phyloP scores from a whole-genome alignment of 2,888 invertebrate species.

The Orthosia cruda region DNA sequence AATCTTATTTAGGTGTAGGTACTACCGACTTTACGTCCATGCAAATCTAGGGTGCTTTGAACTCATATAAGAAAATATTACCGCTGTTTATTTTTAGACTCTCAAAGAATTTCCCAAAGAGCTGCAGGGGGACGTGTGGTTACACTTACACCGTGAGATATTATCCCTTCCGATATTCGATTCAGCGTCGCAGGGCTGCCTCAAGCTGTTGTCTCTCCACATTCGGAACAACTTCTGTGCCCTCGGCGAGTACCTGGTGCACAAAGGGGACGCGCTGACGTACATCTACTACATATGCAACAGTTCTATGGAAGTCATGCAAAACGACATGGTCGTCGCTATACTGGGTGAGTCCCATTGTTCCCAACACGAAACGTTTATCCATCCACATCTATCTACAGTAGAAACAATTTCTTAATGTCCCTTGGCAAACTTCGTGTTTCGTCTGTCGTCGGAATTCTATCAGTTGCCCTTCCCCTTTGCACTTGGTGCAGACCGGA shows the following conservation, averaged over 20 bases:
- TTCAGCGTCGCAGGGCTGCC: constrained; percentile 98
- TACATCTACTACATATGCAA: constrained; percentile 99
- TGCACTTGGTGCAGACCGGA: too few species aligned
- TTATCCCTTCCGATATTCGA: constrained; percentile 98
- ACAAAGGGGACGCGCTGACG: constrained; percentile 98
- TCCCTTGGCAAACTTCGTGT: too few species aligned
- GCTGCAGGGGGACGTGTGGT: constrained; percentile 98
- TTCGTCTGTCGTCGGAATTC: too few species aligned
- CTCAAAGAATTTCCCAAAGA: constrained; percentile 99
- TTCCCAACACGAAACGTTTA: constrained; percentile 22
- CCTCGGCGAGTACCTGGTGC: constrained; percentile 98
- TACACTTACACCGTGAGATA: constrained; percentile 99
- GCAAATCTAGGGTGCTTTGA: constrained; percentile 52
- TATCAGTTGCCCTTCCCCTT: too few species aligned
- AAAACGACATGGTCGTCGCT: constrained; percentile 99
- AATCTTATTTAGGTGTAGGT: constrained; percentile 36
- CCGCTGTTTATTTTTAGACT: constrained; percentile 93
- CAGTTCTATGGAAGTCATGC: constrained; percentile 99
- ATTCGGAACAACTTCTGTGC: constrained; percentile 99
- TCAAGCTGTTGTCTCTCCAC: constrained; percentile 97
- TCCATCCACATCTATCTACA: neutral
- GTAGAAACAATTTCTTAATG: too few species aligned
- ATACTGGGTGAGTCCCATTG: constrained; percentile 95
- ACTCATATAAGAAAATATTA: constrained; percentile 48
- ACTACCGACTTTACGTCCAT: constrained; percentile 27